Base-by-base conservation (phyloP, 2,113 vertebrate genomes). In the Pao palembangensis region DNA sequence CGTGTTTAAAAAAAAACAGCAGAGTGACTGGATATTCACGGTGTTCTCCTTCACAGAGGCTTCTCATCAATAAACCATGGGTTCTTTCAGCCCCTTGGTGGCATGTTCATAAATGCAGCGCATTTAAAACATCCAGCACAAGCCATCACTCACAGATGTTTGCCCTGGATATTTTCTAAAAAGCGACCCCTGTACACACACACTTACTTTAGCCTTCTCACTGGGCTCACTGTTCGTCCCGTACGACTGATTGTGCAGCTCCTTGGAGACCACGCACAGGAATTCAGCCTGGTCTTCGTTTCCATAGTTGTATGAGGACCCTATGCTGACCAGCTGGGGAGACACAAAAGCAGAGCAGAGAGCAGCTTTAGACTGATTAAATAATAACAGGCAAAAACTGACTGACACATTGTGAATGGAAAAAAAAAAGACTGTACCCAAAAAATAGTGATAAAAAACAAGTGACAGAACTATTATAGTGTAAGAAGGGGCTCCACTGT, bases 231-330 rank as follows among this genome's bases (percentile, higher is more conserved):
- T 96, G 88, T 92, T 91, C 41, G 91, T 94, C 83, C 94, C 94
- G 0, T 95, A 95, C 0, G 94, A 92, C 61, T 93, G 93, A 83
- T 96, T 98, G 90, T 98, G 94, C 81, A 99, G 90, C 89, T 99
- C 97, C 92, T 98, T 98, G 21, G 97, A 99, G 69, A 99, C 97
- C 23, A 99, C 96, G 51, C 97, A 99, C 69, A 99, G 91, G 89
- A 99, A 99, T 87, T 99, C 97, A 0, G 97, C 94, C 87, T 99
- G 96, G 89, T 99, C 96, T 85, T 99, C 96, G 34, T 93, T 98
- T 73, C 97, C 96, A n/a, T 99, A 99, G 88, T 96, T 99, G 87
- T 99, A 99, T 67, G 97, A 98, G 47, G 97, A 98, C 77, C 97
- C 96, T 16, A 99, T 99, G 90, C 93, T 98, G 90, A 99, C 96